Percentiles rank a stretch among this genome's conserved stretches.
Evolutionary conservation across 2,888 invertebrate species (phyloP).

Genomic region (Syritta pipiens): DNA sequence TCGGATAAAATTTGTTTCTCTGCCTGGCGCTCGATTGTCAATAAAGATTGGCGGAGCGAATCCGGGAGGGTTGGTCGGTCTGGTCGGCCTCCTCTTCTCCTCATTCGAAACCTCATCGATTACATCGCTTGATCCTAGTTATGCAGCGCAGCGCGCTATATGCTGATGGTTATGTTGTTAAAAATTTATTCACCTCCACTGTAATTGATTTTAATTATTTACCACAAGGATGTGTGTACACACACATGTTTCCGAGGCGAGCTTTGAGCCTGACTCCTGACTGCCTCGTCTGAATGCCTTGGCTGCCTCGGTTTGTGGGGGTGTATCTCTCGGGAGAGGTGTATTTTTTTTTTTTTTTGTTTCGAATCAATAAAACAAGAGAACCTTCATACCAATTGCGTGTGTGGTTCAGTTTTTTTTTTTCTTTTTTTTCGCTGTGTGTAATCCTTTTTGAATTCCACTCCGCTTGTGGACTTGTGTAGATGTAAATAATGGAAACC

Average conservation of each 20-base stretch:
- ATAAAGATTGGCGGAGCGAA: no score
- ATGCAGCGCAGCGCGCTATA: neutral
- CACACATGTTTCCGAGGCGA: no score
- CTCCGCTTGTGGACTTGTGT: neutral
- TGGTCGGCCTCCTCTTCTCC: no score
- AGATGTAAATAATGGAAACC: slow-evolving; percentile 1
- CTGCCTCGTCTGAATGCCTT: no score
- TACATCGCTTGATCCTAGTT: slow-evolving; percentile 28
- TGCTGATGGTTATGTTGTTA: slow-evolving; percentile 21
- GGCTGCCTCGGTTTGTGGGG: neutral
- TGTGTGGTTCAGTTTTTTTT: slow-evolving; percentile 1
- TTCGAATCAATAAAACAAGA: slow-evolving; percentile 35
- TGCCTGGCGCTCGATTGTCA: slow-evolving; percentile 25
- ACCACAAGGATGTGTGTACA: slow-evolving; percentile 48
- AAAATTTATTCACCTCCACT: slow-evolving; percentile 43
- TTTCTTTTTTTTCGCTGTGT: neutral
- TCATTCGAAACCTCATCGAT: slow-evolving; percentile 50
- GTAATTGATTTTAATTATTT: slow-evolving; percentile 66
- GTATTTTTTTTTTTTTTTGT: no score
- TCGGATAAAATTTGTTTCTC: slow-evolving; percentile 29
- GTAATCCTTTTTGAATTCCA: neutral
- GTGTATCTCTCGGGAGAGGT: slow-evolving; percentile 15
- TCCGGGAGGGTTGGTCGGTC: no score
- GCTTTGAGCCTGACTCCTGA: no score
- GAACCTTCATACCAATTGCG: slow-evolving; percentile 27